phyloP scores from a whole-genome alignment of 2,113 vertebrate species.

The Xerus inauris region DNA sequence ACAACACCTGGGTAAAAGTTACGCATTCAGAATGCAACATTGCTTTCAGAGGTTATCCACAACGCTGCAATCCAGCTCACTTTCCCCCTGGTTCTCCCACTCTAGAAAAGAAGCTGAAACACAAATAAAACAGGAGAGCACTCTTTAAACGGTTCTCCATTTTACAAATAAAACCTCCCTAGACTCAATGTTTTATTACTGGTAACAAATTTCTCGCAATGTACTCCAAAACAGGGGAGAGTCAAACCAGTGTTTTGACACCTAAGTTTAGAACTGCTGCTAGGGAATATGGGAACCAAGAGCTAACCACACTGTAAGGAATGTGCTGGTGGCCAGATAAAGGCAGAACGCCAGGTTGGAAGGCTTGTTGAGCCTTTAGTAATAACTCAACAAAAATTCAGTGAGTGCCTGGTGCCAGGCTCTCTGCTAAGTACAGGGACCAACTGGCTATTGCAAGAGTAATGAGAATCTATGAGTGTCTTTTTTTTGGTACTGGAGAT shows the following conservation, averaged over 20 bases:
- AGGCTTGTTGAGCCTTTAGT: background rate
- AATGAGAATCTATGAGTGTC: background rate
- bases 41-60: background rate
- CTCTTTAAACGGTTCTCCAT: background rate
- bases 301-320: background rate
- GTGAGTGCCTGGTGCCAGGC: background rate
- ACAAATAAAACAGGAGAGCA: background rate
- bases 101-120: background rate
- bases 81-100: background rate
- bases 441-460: background rate
- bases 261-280: background rate
- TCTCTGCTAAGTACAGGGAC: background rate
- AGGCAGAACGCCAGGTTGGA: background rate
- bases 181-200: background rate
- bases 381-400: background rate
- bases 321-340: background rate
- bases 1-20: background rate
- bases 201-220: background rate
- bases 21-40: background rate
- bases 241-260: background rate
- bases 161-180: constrained; percentile 1
- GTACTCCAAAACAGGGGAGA: background rate
- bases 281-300: background rate
- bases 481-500: too few species aligned
- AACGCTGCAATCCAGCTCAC: background rate